Evolutionary conservation across 2,888 invertebrate genomes (phyloP), one percentile per base, ranked within the genome.

Genomic region (Cylindroiulus punctatus): DNA sequence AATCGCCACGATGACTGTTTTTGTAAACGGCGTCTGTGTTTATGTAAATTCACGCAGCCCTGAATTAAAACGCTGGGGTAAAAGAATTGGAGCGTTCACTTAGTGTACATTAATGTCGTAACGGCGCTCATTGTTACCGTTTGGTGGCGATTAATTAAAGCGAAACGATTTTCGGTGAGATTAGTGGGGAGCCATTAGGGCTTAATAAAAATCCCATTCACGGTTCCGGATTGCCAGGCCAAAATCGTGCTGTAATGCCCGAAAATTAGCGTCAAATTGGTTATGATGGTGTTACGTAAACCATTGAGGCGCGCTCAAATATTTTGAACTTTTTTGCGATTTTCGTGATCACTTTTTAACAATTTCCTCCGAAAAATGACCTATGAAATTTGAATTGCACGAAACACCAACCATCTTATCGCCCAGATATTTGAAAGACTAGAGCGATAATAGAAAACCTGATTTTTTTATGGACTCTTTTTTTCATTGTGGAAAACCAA

Each of bases 1-100:
- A 57, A 57, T 57, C 65, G 65, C 65, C 65, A 26, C 52, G 52
- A 5, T 26, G 26, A 26, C n/a, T 76, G 30, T 76, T 76, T 14
- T 65, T 26, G 12, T 65, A 57, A 57, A 26, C 12, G 7, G 8
- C 65, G 26, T 65, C 40, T 65, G 14, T 76, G 76, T 26, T 76
- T 76, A 30, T 76, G 30, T 76, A 76, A 76, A 30, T 76, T 76
- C 76, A 17, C 3, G 30, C 76, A 76, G 76, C 30, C 76, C 30
- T 57, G 57, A 57, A 76, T 76, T 30, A 3, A 76, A 76, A 76
- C 76, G 76, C 76, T 26, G 30, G 76, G 26, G 14, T 76, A 76
- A 76, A 14, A 76, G 76, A 76, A 76, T 76, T 76, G 76, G 76
- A 76, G 76, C 76, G 76, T 26, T 76, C 76, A 76, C 76, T 76